These are phyloP conservation scores for Chelon auratus DNA, from an alignment of 2,797 vertebrate genomes.

Conservation along the genomic window DNA sequence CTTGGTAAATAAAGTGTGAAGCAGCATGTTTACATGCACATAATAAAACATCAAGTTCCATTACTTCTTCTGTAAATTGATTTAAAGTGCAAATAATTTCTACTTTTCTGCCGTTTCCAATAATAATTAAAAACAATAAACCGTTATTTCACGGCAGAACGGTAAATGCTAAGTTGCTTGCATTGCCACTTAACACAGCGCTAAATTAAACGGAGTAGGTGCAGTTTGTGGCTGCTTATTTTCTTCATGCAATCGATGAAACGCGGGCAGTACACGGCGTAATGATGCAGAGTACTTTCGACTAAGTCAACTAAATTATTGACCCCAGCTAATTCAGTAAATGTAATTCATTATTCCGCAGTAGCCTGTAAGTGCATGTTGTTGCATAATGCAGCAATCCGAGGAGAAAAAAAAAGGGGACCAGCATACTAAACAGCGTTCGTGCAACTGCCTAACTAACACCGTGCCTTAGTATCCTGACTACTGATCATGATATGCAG, in stretches of 20 bases:
- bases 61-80: no score
- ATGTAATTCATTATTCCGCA: conserved; percentile 41
- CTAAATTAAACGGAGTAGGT: neutral
- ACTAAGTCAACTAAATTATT: conserved; percentile 50
- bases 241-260: conserved; percentile 1
- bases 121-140: no score
- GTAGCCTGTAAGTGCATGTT: conserved; percentile 43
- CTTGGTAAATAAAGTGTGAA: no score
- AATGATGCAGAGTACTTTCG: conserved; percentile 14
- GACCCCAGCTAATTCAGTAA: conserved; percentile 49
- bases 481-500: conserved; percentile 10
- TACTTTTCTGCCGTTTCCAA: no score
- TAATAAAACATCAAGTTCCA: no score
- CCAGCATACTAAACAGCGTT: conserved; percentile 29
- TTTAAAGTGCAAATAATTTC: no score
- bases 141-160: no score
- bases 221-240: neutral
- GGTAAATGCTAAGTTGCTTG: neutral
- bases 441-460: conserved; percentile 23
- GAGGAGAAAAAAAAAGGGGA: conserved; percentile 5
- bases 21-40: no score
- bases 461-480: neutral
- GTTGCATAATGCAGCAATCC: conserved; percentile 44
- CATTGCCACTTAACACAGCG: no score
- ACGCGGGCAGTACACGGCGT: neutral